Evolutionary conservation across 1,140 invertebrate genomes (phyloP).

Genomic region (Caenorhabditis elegans): WBcel235 BX284605.5:10734501-10735000

Average conservation of each 20-base stretch:
- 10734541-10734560: not conserved
- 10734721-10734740: too few species aligned
- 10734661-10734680: not conserved
- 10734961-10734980: not conserved
- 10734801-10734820: not conserved
- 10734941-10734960: not conserved
- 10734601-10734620: not conserved
- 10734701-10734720: not conserved
- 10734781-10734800: not conserved
- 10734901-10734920: conserved; percentile 38
- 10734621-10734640: not conserved
- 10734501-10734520: not conserved
- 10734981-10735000: not conserved
- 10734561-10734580: not conserved
- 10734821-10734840: not conserved
- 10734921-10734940: conserved; percentile 25
- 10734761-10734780: not conserved
- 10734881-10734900: conserved; percentile 29
- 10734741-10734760: too few species aligned
- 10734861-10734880: conserved; percentile 38
- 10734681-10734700: not conserved
- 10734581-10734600: not conserved
- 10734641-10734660: not conserved
- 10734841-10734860: not conserved
- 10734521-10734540: not conserved